Evolutionary conservation across 2,888 invertebrate species (phyloP).

Genomic region (Hanleya hanleyi): DNA sequence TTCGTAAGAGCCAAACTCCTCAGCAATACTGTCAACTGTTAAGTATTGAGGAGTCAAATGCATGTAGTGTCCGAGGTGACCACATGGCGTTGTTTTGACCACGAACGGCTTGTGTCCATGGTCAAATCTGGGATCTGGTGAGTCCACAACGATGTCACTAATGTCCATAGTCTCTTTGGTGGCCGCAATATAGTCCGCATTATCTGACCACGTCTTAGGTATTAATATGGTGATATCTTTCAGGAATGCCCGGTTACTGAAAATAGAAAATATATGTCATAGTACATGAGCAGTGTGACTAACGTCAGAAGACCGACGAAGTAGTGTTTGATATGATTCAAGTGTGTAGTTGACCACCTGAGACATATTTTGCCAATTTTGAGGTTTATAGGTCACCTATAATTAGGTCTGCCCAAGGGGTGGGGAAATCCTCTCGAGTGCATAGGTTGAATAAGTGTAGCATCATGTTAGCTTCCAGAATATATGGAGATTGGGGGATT

Average conservation of each 20-base stretch:
- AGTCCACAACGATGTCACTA: conserved; percentile 77
- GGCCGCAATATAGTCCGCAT: conserved; percentile 41
- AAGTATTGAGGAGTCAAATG: conserved; percentile 56
- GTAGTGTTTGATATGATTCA: no score
- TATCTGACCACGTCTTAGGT: conserved; percentile 78
- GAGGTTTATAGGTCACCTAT: no score
- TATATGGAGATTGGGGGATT: no score
- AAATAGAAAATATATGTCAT: background rate
- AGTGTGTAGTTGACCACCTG: no score
- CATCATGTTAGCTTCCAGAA: no score
- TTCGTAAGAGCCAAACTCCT: conserved; percentile 22
- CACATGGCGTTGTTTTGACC: conserved; percentile 46
- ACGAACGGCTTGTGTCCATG: conserved; percentile 43
- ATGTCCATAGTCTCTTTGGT: conserved; percentile 51
- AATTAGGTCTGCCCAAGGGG: no score
- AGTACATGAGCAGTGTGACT: no score
- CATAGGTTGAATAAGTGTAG: no score
- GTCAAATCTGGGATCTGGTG: conserved; percentile 63
- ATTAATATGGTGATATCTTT: conserved; percentile 78
- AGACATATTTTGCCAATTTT: no score
- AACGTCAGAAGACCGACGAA: no score
- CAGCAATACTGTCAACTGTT: conserved; percentile 28
- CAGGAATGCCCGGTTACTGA: conserved; percentile 73
- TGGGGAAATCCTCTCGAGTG: no score
- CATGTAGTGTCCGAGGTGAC: conserved; percentile 46